A percentile compares a stretch with the other conserved stretches of the same genome.
Conservation (phyloP, 2,888 invertebrate species). For the Temnothorax unifasciatus region DNA sequence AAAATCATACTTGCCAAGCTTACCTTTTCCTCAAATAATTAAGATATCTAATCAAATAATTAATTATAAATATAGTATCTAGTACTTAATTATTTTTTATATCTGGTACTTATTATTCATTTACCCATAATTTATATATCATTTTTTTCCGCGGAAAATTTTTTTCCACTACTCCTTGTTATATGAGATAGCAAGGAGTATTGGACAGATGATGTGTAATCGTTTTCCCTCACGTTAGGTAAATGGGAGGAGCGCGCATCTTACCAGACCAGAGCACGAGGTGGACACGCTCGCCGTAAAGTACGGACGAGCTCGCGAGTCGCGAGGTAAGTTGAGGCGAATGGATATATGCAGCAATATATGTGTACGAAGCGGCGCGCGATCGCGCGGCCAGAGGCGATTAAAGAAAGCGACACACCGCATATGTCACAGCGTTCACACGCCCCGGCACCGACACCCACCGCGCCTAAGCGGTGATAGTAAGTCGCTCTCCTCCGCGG, state of each 20-base stretch:
- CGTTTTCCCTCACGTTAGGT: neutral
- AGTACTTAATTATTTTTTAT: neutral
- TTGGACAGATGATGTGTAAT: neutral
- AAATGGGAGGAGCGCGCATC: neutral
- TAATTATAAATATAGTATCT: neutral
- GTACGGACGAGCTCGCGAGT: conserved; percentile 32
- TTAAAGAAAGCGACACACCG: conserved; percentile 86
- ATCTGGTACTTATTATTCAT: neutral
- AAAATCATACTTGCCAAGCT: neutral
- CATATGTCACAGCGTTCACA: conserved; percentile 86
- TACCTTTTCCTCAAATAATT: too few relatives aligned
- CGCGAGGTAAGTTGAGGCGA: conserved; percentile 55
- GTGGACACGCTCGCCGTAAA: conserved; percentile 30
- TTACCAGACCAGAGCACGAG: neutral
- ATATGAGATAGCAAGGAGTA: neutral
- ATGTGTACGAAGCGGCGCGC: conserved; percentile 43
- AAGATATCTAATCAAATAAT: neutral
- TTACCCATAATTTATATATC: neutral
- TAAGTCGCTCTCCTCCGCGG: conserved; percentile 66
- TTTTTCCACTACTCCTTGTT: neutral
- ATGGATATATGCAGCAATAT: conserved; percentile 56
- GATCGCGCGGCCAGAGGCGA: conserved; percentile 76
- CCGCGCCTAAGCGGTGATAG: conserved; percentile 80
- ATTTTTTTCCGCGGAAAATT: neutral
- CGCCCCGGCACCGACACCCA: conserved; percentile 83